A percentile compares a stretch with the other conserved stretches of the same genome.
Conservation (phyloP, 2,113 vertebrate species). For the Colius striatus region DNA sequence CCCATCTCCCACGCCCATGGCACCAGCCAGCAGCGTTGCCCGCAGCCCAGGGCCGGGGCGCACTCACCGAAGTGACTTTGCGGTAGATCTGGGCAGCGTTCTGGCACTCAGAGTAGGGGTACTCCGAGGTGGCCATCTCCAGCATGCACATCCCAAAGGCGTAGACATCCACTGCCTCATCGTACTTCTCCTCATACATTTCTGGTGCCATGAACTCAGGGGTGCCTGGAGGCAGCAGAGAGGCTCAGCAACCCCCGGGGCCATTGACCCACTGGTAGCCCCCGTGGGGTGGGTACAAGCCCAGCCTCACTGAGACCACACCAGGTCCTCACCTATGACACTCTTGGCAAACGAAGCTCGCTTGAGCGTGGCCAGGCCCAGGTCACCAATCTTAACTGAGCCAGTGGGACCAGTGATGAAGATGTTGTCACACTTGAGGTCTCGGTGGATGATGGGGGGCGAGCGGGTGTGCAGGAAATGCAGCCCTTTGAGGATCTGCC, state of each 20-base stretch:
- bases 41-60: accelerated
- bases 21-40: background rate
- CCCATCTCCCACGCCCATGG: accelerated
- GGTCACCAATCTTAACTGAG: slow-evolving; percentile 95
- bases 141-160: slow-evolving; percentile 99
- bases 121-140: slow-evolving; percentile 98
- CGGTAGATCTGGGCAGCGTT: slow-evolving; percentile 98
- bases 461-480: slow-evolving; percentile 96
- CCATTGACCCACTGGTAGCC: accelerated
- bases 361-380: slow-evolving; percentile 95
- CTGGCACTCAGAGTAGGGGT: slow-evolving; percentile 98
- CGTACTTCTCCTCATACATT: slow-evolving; percentile 99
- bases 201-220: slow-evolving; percentile 98
- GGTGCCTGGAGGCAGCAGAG: slow-evolving; percentile 79
- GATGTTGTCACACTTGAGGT: slow-evolving; percentile 98
- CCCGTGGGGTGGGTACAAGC: accelerated
- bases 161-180: slow-evolving; percentile 96
- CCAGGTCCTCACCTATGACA: slow-evolving; percentile 85
- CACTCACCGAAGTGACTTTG: slow-evolving; percentile 95
- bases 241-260: background rate
- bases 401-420: slow-evolving; percentile 97
- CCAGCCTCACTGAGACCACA: accelerated
- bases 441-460: slow-evolving; percentile 95
- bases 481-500: slow-evolving; percentile 94
- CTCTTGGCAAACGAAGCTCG: slow-evolving; percentile 98